Evolutionary conservation across 2,797 vertebrate species (phyloP), one percentile per base, ranked within the genome.

Genomic region (Myotis daubentonii): DNA sequence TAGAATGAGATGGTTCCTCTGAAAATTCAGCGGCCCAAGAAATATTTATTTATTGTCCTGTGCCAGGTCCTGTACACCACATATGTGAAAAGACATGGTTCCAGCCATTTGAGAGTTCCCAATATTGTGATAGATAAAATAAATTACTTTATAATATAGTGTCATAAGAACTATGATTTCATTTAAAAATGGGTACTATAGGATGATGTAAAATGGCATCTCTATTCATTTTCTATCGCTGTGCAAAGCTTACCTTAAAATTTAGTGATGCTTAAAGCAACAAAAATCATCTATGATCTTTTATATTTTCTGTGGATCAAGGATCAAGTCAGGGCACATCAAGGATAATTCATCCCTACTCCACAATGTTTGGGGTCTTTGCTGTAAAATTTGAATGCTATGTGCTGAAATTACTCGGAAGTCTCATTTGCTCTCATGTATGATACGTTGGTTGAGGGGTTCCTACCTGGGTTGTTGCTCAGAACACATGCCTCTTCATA

Each of bases 81-180:
- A 33, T 10, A 72, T 17, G 5, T 13, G 68, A 94, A 71, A 94
- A 78, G 23, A 36, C 16, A 2, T 36, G 23, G 7, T 44, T 78
- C 36, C 2, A 51, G 62, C 22, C 55, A 62, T 33, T 22, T 53
- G 25, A 84, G 72, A 23, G 12, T 53, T 95, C 36, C 20, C 3
- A 49, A 0, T 68, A 17, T 62, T 87, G 68, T 55, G 38, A 57
- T 11, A 55, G 62, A 81, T 72, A 81, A 65, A 87, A 33, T 66
- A 93, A 79, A 72, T 20, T 4, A 72, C 8, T 80, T 55, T 55
- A 85, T 10, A 51, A 57, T 28, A 60, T 30, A 47, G 16, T 72
- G 8, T 83, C n/a, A 83, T 57, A 70, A 87, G 71, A 87, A 11
- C 10, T 81, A 11, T n/a, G 15, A n/a, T 44, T 93, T 97, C 72